Conservation (phyloP, 2,888 invertebrate genomes). For the Trissolcus japonicus region DNA sequence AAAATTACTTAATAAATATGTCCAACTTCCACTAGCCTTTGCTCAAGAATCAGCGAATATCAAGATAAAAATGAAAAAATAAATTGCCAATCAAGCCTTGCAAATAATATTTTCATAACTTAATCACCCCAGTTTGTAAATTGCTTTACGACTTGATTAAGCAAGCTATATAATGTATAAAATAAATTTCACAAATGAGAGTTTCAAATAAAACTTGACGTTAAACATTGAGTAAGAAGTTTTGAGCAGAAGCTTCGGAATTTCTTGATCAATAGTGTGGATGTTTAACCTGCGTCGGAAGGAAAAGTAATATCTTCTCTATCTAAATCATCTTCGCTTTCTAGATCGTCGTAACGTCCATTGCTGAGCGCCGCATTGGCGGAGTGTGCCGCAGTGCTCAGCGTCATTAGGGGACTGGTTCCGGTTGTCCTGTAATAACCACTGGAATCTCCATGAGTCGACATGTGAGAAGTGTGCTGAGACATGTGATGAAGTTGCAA, state of each 20-base stretch:
- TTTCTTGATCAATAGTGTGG: not conserved
- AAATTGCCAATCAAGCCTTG: too few relatives aligned
- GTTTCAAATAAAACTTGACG: too few relatives aligned
- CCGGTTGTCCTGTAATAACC: conserved; percentile 79
- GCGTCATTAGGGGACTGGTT: conserved; percentile 80
- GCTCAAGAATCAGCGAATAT: too few relatives aligned
- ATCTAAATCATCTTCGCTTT: conserved; percentile 93
- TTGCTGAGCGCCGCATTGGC: conserved; percentile 79
- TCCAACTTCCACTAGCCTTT: too few relatives aligned
- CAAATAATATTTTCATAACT: too few relatives aligned
- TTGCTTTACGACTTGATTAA: too few relatives aligned
- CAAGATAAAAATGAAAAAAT: too few relatives aligned
- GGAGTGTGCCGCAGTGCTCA: conserved; percentile 76
- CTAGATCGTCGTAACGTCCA: conserved; percentile 87
- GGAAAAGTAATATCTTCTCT: conserved; percentile 91
- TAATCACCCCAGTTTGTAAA: too few relatives aligned
- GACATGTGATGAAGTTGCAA: conserved; percentile 69
- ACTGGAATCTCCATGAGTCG: conserved; percentile 67
- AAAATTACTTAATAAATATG: not conserved
- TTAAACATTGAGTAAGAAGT: too few relatives aligned
- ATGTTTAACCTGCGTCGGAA: conserved; percentile 81
- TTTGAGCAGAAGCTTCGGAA: too few relatives aligned
- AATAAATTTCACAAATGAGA: too few relatives aligned
- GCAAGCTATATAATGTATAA: too few relatives aligned
- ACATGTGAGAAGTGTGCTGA: conserved; percentile 68